Conservation (phyloP, 1,140 invertebrate species). For the Drosophila obscura region DNA sequence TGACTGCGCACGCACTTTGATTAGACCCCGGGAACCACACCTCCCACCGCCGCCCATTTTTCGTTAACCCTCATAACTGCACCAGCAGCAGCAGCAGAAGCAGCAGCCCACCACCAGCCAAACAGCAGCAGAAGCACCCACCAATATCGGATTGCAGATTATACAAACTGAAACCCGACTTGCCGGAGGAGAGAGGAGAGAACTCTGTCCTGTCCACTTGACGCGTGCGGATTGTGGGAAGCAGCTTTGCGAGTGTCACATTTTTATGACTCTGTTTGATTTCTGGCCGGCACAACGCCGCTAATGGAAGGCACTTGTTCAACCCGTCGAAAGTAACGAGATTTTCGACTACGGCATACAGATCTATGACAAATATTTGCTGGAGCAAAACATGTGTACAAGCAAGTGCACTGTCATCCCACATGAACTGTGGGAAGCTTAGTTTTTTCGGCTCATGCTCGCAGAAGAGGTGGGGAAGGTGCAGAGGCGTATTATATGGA, state of each 20-base stretch:
- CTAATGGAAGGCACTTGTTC: constrained; percentile 79
- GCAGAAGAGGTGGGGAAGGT: too few species aligned
- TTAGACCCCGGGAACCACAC: constrained; percentile 37
- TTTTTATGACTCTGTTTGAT: constrained; percentile 82
- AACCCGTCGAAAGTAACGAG: constrained; percentile 57
- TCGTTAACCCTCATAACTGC: constrained; percentile 22
- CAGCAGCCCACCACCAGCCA: constrained; percentile 1
- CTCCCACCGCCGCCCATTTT: constrained; percentile 21
- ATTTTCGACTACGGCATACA: constrained; percentile 41
- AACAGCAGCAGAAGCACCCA: constrained; percentile 24
- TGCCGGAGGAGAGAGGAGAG: neutral
- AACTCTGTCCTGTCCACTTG: constrained; percentile 33
- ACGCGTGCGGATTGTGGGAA: constrained; percentile 72
- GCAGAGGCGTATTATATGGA: too few species aligned
- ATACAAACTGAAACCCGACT: constrained; percentile 9
- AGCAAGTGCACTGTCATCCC: constrained; percentile 30
- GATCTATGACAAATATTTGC: constrained; percentile 21
- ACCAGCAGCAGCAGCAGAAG: constrained; percentile 42
- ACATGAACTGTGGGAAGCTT: constrained; percentile 28
- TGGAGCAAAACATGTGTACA: constrained; percentile 20
- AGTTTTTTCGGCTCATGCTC: neutral
- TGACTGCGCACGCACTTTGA: constrained; percentile 71
- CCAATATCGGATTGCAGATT: constrained; percentile 70
- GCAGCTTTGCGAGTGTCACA: constrained; percentile 71
- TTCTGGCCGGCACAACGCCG: constrained; percentile 63